Base-by-base conservation (phyloP, 2,797 vertebrate species). In the Sebastes trivittatus region DNA sequence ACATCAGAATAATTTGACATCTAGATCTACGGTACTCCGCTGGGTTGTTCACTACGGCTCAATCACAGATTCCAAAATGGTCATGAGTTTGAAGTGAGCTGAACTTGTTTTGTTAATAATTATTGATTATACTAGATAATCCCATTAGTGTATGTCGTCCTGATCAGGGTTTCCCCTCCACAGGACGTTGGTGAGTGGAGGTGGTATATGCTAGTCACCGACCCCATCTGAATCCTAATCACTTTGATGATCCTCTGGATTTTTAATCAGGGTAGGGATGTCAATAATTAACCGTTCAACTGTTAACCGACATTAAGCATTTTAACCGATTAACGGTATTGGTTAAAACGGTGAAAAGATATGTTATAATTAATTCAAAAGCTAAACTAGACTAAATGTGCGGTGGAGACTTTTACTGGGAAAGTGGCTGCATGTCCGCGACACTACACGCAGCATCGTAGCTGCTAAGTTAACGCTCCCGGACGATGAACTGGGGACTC, bases 331-430 rank as follows among this genome's bases (percentile, higher is more conserved):
- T 38, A 38, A 38, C 5, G 36, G 0, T 13, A 38, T 38, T 0
- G 2, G 36, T 38, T 38, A 13, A 38, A 38, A 0, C 11, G 11
- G 36, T 38, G 0, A 38, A 38, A 38, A 38, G 11, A 38, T 0
- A 38, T 38, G 36, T 38, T 38, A 5, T 0, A 2, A 13, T 38
- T 13, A 13, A 38, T 38, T 38, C 2, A 13, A 38, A 38, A 38
- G 36, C 36, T 30, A 9, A 10, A 36, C 36, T 38, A 38, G 13
- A 38, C 36, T 6, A 38, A 38, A 38, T 38, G 5, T 38, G 11
- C 1, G 11, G 36, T 14, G 36, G 2, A 38, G 36, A 38, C 0
- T 38, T 38, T 38, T 38, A 38, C 36, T 38, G 36, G 36, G 36
- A 38, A 38, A 38, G 36, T 38, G 36, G 36, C 36, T 1, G 11